A percentile compares a stretch with the other conserved stretches of the same genome.
Conservation (phyloP, 2,888 invertebrate species). For the Strigamia maritima region DNA sequence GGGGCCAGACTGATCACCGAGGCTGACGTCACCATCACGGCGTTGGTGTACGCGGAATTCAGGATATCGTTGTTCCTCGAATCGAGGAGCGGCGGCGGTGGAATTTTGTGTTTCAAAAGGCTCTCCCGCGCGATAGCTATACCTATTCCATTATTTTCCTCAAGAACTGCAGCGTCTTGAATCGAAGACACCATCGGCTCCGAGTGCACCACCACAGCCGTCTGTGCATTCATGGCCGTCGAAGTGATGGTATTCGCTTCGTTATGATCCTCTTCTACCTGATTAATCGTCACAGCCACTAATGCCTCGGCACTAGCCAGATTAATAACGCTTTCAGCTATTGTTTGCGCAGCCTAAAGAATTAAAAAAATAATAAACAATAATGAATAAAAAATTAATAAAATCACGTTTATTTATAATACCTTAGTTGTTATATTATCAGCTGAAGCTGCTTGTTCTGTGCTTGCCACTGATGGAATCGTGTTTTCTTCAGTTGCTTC, state of each 20-base stretch:
- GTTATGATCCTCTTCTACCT: conserved; percentile 30
- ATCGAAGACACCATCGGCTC: conserved; percentile 42
- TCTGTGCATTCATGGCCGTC: conserved; percentile 40
- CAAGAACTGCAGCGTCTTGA: neutral
- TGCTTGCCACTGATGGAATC: conserved; percentile 77
- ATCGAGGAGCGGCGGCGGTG: neutral
- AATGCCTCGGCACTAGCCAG: conserved; percentile 67
- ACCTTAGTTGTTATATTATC: conserved; percentile 81
- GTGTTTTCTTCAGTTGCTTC: conserved; percentile 71
- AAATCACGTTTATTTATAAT: neutral
- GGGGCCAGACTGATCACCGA: conserved; percentile 37
- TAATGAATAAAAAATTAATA: neutral
- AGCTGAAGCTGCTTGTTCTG: conserved; percentile 92
- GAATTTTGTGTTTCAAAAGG: neutral
- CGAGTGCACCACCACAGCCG: conserved; percentile 43
- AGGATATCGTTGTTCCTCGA: conserved; percentile 16
- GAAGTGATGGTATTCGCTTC: conserved; percentile 41
- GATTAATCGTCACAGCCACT: conserved; percentile 43
- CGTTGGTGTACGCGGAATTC: neutral
- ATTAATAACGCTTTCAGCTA: conserved; percentile 76
- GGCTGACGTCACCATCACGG: neutral
- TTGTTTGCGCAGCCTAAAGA: conserved; percentile 76
- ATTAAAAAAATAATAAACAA: neutral
- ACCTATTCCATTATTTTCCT: neutral
- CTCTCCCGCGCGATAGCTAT: conserved; percentile 31